These are phyloP conservation scores for Belgica antarctica DNA, from an alignment of 2,888 invertebrate genomes.

Conservation along the genomic window DNA sequence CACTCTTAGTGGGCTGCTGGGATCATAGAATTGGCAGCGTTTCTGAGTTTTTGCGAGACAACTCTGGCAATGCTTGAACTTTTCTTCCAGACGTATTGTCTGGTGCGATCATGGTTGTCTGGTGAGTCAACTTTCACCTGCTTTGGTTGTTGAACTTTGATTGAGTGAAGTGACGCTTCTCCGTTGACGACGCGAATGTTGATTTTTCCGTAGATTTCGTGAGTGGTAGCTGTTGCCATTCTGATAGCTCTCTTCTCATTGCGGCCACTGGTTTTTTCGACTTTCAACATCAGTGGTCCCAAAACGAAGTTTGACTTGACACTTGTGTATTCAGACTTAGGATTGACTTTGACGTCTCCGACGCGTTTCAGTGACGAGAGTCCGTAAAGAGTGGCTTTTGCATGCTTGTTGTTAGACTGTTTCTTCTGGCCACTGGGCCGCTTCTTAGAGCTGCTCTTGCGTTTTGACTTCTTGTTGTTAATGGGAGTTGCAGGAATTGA, in stretches of 20 bases:
- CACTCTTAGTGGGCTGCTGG: not conserved
- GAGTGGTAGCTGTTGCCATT: conserved; percentile 83
- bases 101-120: conserved; percentile 78
- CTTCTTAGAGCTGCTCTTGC: conserved; percentile 45
- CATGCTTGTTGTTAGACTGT: conserved; percentile 54
- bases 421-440: conserved; percentile 47
- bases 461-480: conserved; percentile 49
- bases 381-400: conserved; percentile 77
- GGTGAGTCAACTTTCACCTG: conserved; percentile 82
- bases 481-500: conserved; percentile 52
- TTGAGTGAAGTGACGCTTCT: conserved; percentile 78
- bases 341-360: conserved; percentile 77
- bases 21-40: conserved; percentile 62
- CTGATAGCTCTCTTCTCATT: conserved; percentile 77
- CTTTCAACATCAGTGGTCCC: conserved; percentile 75
- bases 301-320: conserved; percentile 78
- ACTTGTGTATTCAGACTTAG: conserved; percentile 76
- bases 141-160: conserved; percentile 81
- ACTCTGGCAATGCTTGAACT: conserved; percentile 81
- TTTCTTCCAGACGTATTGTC: conserved; percentile 79
- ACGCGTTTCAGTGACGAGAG: conserved; percentile 73
- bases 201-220: conserved; percentile 79
- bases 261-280: conserved; percentile 63
- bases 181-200: conserved; percentile 75
- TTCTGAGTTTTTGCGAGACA: conserved; percentile 74